Evolutionary conservation across 2,113 vertebrate genomes (phyloP).

Genomic region (Cepphus grylle): DNA sequence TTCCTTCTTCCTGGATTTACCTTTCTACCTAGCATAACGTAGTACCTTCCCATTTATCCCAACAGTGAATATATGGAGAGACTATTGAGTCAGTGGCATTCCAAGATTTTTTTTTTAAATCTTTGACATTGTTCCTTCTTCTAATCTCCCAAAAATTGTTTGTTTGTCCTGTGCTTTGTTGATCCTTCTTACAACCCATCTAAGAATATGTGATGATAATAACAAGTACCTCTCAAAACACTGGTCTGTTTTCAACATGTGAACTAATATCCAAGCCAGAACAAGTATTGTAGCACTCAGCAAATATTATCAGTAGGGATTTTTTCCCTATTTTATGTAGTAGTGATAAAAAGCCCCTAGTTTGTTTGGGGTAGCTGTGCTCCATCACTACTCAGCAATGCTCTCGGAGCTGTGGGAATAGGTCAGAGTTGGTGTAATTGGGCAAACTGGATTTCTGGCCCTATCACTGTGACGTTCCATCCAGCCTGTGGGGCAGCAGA

Average conservation of each 20-base stretch:
- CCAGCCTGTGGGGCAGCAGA: background rate
- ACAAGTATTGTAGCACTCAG: accelerated
- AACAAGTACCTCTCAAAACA: background rate
- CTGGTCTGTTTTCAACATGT: background rate
- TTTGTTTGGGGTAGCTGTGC: background rate
- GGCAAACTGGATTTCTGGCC: background rate
- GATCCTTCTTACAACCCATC: background rate
- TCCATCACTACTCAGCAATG: background rate
- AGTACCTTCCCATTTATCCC: background rate
- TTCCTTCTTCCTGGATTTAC: background rate
- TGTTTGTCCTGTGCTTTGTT: background rate
- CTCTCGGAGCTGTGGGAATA: background rate
- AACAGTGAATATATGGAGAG: background rate
- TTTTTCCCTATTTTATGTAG: background rate
- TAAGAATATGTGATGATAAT: too few species aligned
- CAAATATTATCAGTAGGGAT: background rate
- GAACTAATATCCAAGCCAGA: background rate
- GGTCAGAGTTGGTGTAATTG: background rate
- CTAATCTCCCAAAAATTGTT: background rate
- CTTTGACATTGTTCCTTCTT: background rate
- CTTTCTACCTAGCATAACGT: background rate
- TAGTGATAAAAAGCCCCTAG: accelerated
- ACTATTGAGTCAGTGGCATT: background rate
- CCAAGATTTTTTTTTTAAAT: accelerated
- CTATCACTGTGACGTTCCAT: background rate